Evolutionary conservation across 2,797 vertebrate species (phyloP).

Genomic region (Pseudochromis fuscus): DNA sequence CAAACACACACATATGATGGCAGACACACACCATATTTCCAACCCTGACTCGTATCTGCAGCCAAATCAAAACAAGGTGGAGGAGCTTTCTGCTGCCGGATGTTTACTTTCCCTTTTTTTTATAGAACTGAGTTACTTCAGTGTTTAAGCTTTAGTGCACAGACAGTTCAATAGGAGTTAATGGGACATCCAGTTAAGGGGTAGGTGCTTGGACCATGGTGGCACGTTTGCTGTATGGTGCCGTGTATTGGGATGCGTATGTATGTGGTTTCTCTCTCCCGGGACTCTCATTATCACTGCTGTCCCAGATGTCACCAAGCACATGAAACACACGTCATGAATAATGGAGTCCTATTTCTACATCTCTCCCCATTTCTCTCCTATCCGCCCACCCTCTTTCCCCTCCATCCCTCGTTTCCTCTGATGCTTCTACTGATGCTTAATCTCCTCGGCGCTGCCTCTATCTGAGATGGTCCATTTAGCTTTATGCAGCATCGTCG

Average conservation of each 20-base stretch:
- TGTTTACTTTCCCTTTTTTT: slow-evolving; percentile 48
- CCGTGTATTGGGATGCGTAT: slow-evolving; percentile 49
- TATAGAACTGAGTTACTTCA: slow-evolving; percentile 26
- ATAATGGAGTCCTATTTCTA: slow-evolving; percentile 86
- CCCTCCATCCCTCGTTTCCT: slow-evolving; percentile 70
- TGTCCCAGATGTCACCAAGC: slow-evolving; percentile 87
- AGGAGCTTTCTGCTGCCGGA: slow-evolving; percentile 26
- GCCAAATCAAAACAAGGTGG: slow-evolving; percentile 63
- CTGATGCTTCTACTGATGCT: slow-evolving; percentile 78
- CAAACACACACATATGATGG: slow-evolving; percentile 49
- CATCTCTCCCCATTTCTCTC: slow-evolving; percentile 76
- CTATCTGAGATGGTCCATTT: slow-evolving; percentile 79
- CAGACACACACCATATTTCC: slow-evolving; percentile 51
- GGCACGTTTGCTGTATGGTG: slow-evolving; percentile 48
- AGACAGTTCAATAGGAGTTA: slow-evolving; percentile 49
- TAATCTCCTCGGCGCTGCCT: slow-evolving; percentile 73
- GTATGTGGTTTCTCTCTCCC: slow-evolving; percentile 66
- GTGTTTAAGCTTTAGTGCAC: slow-evolving; percentile 33
- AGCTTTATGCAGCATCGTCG: slow-evolving; percentile 71
- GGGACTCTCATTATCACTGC: slow-evolving; percentile 87
- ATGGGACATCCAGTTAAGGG: slow-evolving; percentile 47
- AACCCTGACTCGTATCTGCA: slow-evolving; percentile 48
- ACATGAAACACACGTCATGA: slow-evolving; percentile 88
- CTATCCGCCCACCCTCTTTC: slow-evolving; percentile 63
- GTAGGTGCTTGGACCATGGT: slow-evolving; percentile 65